Percentiles rank a stretch among this genome's conserved stretches.
Conservation (phyloP, 64 coral and sea anemone species). For the Actinia equina region DNA sequence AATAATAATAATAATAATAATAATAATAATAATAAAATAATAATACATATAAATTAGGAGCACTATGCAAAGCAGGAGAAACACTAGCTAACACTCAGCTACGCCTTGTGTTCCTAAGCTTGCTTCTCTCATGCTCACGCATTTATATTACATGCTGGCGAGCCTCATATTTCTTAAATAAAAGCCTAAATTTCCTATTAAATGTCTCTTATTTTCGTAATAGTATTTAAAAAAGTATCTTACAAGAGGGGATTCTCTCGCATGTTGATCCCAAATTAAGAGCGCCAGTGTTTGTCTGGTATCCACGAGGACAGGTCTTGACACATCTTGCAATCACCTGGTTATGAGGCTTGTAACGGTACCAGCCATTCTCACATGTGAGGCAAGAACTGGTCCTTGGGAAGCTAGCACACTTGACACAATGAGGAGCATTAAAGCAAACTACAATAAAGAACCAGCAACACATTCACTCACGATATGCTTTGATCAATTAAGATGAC, state of each 20-base stretch:
- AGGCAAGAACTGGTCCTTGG: not conserved
- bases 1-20: too few species aligned
- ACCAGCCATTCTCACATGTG: slow-evolving; percentile 5
- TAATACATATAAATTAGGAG: too few species aligned
- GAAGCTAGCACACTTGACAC: not conserved
- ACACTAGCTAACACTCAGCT: too few species aligned
- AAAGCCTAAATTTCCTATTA: too few species aligned
- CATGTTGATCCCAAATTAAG: not conserved
- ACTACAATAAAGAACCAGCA: not conserved
- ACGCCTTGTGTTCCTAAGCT: too few species aligned
- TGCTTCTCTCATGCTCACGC: too few species aligned
- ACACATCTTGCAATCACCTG: not conserved
- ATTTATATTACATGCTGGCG: too few species aligned
- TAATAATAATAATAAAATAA: too few species aligned
- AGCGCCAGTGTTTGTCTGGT: not conserved
- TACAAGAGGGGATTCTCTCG: not conserved
- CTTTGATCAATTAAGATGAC: too few species aligned
- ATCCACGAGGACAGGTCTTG: not conserved
- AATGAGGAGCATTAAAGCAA: not conserved
- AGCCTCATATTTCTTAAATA: not conserved
- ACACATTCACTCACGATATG: too few species aligned
- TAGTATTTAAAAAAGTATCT: not conserved
- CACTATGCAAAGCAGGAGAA: too few species aligned
- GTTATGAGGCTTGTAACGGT: not conserved
- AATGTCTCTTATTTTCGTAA: too few species aligned